phyloP scores from a whole-genome alignment of 2,113 vertebrate genomes.

The Actinemys pallida region DNA sequence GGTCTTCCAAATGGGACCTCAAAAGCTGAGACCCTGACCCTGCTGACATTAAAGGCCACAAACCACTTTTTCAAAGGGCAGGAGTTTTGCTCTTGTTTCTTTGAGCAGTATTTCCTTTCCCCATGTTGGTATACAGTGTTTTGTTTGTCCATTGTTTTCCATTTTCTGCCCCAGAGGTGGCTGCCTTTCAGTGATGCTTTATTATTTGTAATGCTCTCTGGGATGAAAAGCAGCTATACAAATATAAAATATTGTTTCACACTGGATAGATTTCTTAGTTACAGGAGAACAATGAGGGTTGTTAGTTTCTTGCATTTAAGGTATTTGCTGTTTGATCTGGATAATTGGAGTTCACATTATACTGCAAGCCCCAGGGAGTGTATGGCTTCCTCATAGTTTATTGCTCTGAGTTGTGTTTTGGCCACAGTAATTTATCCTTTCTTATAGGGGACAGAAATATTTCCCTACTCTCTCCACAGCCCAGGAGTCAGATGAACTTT shows the following conservation, averaged over 20 bases:
- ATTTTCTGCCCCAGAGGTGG: background rate
- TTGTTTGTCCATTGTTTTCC: background rate
- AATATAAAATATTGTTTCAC: background rate
- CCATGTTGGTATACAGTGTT: background rate
- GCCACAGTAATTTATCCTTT: background rate
- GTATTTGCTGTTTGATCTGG: background rate
- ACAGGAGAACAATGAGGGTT: background rate
- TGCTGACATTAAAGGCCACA: background rate
- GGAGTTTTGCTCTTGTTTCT: background rate
- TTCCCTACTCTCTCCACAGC: background rate
- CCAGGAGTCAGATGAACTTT: background rate
- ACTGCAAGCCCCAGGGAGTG: background rate
- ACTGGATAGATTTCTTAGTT: background rate
- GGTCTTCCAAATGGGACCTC: background rate
- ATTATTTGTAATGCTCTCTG: background rate
- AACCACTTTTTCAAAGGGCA: background rate
- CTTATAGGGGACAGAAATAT: background rate
- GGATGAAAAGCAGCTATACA: background rate
- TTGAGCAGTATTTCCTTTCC: background rate
- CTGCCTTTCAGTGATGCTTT: background rate
- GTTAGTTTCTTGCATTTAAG: background rate
- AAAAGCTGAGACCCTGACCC: background rate
- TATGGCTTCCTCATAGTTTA: background rate
- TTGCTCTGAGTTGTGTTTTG: background rate
- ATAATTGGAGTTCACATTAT: fast-evolving